Evolutionary conservation across 2,888 invertebrate species (phyloP).

Genomic region (Melanargia galathea): DNA sequence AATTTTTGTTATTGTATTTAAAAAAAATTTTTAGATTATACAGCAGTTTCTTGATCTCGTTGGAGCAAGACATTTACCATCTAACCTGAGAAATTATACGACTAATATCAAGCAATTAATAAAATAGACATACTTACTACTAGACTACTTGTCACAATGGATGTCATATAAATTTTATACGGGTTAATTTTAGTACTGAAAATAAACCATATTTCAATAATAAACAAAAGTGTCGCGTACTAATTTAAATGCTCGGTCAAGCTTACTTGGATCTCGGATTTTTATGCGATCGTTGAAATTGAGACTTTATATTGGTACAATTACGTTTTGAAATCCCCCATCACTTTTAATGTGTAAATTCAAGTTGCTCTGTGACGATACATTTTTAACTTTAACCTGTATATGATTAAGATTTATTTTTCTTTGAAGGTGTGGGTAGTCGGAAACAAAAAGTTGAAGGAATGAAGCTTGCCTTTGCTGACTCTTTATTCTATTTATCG

Average conservation of each 20-base stretch:
- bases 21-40: no score
- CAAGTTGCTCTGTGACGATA: slow-evolving; percentile 18
- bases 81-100: background rate
- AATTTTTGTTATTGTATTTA: no score
- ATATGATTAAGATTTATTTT: slow-evolving; percentile 37
- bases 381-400: slow-evolving; percentile 36
- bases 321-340: slow-evolving; percentile 42
- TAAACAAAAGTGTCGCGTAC: slow-evolving; percentile 36
- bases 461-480: slow-evolving; percentile 59
- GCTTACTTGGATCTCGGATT: slow-evolving; percentile 15
- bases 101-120: slow-evolving; percentile 12
- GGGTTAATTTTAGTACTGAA: slow-evolving; percentile 23
- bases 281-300: slow-evolving; percentile 21
- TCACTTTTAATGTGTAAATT: slow-evolving; percentile 37
- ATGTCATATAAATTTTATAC: slow-evolving; percentile 18
- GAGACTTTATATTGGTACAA: slow-evolving; percentile 30
- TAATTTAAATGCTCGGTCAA: slow-evolving; percentile 38
- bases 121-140: no score
- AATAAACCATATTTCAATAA: slow-evolving; percentile 32
- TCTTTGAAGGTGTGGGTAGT: slow-evolving; percentile 27
- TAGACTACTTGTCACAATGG: slow-evolving; percentile 11
- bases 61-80: background rate
- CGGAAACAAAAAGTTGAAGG: slow-evolving; percentile 53
- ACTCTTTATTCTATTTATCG: slow-evolving; percentile 56
- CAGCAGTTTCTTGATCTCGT: background rate